These are phyloP conservation scores for Hemibagrus guttatus DNA, from an alignment of 2,797 vertebrate genomes.

Conservation along the genomic window DNA sequence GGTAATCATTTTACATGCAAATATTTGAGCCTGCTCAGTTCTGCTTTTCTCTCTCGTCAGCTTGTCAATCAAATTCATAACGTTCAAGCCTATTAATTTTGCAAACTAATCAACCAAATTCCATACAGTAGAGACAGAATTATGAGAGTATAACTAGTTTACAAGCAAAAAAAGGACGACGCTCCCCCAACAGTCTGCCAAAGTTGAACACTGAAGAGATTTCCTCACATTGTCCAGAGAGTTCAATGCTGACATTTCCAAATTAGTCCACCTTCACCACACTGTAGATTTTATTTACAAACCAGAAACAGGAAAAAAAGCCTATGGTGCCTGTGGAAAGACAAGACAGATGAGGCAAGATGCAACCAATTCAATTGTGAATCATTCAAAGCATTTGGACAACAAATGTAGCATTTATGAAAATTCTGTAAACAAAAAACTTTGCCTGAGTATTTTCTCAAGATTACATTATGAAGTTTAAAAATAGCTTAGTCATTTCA, in stretches of 20 bases:
- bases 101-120: conserved; percentile 56
- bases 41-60: background rate
- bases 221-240: background rate
- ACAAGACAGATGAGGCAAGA: conserved; percentile 9
- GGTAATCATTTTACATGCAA: background rate
- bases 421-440: background rate
- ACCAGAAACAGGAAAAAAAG: conserved; percentile 99
- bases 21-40: background rate
- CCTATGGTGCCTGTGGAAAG: conserved; percentile 89
- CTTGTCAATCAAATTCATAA: background rate
- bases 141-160: conserved; percentile 5
- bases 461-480: background rate
- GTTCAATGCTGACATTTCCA: conserved; percentile 55
- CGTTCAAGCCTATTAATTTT: background rate
- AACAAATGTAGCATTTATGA: background rate
- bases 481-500: too few species aligned
- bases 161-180: conserved; percentile 1
- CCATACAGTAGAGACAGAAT: conserved; percentile 43
- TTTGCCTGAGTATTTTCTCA: background rate
- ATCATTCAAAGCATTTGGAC: background rate
- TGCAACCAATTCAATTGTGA: background rate
- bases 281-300: conserved; percentile 99
- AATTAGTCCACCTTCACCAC: conserved; percentile 97
- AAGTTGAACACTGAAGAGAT: conserved; percentile 50
- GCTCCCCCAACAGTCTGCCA: conserved; percentile 30